Evolutionary conservation across 2,888 invertebrate genomes (phyloP).

Genomic region (Drosophila engyochracea): DNA sequence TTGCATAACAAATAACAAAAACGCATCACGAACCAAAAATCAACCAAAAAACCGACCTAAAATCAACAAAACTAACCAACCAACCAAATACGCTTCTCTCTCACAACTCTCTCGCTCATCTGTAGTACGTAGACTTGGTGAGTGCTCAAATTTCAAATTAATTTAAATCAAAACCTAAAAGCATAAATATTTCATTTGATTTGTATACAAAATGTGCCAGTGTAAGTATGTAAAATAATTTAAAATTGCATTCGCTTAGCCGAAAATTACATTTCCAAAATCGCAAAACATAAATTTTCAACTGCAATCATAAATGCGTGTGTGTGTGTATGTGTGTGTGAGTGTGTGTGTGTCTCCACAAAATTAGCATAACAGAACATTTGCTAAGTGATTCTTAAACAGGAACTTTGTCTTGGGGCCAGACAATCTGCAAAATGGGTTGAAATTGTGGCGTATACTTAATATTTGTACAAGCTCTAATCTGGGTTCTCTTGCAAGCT

Average conservation of each 20-base stretch:
- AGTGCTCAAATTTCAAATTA: slow-evolving; percentile 51
- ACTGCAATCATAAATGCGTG: slow-evolving; percentile 7
- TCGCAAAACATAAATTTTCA: slow-evolving; percentile 58
- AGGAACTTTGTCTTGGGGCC: slow-evolving; percentile 39
- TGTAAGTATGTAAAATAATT: slow-evolving; percentile 39
- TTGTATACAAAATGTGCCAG: background rate
- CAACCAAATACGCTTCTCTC: slow-evolving; percentile 65
- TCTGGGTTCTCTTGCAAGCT: background rate
- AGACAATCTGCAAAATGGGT: slow-evolving; percentile 1
- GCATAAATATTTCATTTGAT: slow-evolving; percentile 19
- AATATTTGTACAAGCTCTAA: slow-evolving; percentile 44
- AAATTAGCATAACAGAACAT: slow-evolving; percentile 56
- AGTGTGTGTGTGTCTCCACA: background rate
- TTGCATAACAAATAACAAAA: slow-evolving; percentile 66
- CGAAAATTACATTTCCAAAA: slow-evolving; percentile 54
- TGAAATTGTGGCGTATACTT: slow-evolving; percentile 45
- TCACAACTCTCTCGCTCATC: slow-evolving; percentile 65
- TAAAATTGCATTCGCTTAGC: slow-evolving; percentile 53
- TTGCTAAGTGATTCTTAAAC: slow-evolving; percentile 42
- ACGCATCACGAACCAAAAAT: slow-evolving; percentile 56
- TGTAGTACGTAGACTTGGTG: slow-evolving; percentile 81
- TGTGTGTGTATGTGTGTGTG: slow-evolving; percentile 3
- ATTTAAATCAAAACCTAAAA: slow-evolving; percentile 9
- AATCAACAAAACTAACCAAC: slow-evolving; percentile 43
- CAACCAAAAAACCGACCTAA: slow-evolving; percentile 22